Evolutionary conservation across 2,888 invertebrate genomes (phyloP), one percentile per base, ranked within the genome.

Genomic region (Choreutis nemorana): DNA sequence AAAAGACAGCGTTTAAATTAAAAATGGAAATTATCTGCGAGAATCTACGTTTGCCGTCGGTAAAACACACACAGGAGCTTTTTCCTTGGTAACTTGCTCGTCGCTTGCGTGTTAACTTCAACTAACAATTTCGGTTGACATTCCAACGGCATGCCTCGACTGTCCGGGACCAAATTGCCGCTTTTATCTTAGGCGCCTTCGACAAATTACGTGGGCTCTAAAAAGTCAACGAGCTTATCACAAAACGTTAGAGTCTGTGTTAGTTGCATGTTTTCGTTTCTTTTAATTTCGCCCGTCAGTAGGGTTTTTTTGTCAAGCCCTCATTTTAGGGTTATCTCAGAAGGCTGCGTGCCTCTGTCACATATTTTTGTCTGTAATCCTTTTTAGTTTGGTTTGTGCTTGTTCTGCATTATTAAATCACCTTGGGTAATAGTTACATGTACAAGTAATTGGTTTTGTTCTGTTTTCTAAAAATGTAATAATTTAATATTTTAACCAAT

Each of bases 181-280:
- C 55, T 62, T 71, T 73, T 77, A 77, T 75, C 75, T 65, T 52
- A 57, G 75, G 77, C 77, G 75, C 77, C 77, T 75, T 56, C 67
- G 72, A 77, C 77, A 75, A 75, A 77, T 75, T 75, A 75, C 66
- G 62, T 58, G 66, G 68, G 62, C 51, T 45, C 70, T 64, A 63
- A 68, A 71, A 71, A 67, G 59, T 54, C 58, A 54, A 60, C 56
- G 48, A 54, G 55, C 60, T 72, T 77, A 75, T 75, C 75, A 62
- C 50, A 59, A 53, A 60, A 61, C 58, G 62, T 70, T 70, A 65
- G 66, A 53, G 55, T 36, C 55, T 58, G 62, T 65, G 66, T 66
- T 67, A 64, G 67, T 64, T 61, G 72, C 63, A 64, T 67, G 72
- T 67, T 60, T 62, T 61, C 62, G 65, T 56, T 64, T 57, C 72